Evolutionary conservation across 2,888 invertebrate species (phyloP).

Genomic region (Dendrolimus pini): DNA sequence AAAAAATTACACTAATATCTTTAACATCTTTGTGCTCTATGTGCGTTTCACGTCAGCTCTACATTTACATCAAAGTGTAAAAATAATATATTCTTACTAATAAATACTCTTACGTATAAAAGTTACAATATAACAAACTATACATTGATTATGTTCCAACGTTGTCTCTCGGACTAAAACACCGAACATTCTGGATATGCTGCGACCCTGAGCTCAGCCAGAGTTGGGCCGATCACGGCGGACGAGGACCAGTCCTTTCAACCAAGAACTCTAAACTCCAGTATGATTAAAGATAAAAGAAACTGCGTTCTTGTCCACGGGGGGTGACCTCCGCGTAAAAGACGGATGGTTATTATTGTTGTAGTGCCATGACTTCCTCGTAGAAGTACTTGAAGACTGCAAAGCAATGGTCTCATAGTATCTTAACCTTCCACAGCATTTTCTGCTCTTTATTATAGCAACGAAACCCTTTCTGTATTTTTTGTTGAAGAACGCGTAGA

Average conservation of each 20-base stretch:
- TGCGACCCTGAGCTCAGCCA: conserved; percentile 29
- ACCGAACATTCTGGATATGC: conserved; percentile 40
- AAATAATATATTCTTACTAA: conserved; percentile 55
- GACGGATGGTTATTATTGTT: conserved; percentile 80
- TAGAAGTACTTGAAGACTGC: conserved; percentile 90
- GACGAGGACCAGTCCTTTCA: not conserved
- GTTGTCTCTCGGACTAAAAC: not conserved
- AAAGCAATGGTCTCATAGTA: conserved; percentile 92
- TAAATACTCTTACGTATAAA: conserved; percentile 59
- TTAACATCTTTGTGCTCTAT: conserved; percentile 39
- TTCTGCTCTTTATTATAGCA: conserved; percentile 89
- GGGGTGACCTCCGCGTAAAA: conserved; percentile 74
- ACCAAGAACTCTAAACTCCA: conserved; percentile 75
- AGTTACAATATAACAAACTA: conserved; percentile 36
- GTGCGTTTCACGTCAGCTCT: conserved; percentile 40
- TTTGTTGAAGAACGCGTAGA: conserved; percentile 96
- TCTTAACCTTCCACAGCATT: conserved; percentile 89
- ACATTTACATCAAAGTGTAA: conserved; percentile 46
- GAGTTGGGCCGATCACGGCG: conserved; percentile 29
- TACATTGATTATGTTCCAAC: conserved; percentile 5
- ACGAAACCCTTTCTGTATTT: conserved; percentile 94
- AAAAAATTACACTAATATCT: conserved; percentile 3
- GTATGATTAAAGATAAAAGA: conserved; percentile 83
- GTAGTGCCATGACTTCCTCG: conserved; percentile 90
- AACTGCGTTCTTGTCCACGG: conserved; percentile 67